Base-by-base conservation (phyloP, 2,113 vertebrate species). In the Ginglymostoma cirratum region DNA sequence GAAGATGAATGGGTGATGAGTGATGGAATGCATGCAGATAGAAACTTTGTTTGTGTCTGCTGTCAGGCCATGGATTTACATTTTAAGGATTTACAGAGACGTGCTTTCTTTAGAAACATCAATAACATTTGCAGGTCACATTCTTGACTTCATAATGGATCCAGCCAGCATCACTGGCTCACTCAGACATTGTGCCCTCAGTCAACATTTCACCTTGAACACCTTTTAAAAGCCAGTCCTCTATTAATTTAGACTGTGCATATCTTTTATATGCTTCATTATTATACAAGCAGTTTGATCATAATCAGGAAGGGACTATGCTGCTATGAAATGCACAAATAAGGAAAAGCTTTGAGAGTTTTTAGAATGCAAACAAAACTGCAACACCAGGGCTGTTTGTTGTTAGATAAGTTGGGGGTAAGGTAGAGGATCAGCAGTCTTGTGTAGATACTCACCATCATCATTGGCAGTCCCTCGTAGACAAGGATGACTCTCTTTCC, bases 81-180 rank as follows among this genome's bases (percentile, higher is more conserved):
- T 76, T 72, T 95, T 72, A 45, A 76, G 94, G 45, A 52, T 95
- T 95, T 70, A 34, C 94, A 72, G 5, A 76, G 45, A 95, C 38
- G 48, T 45, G 30, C 15, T 48, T 95, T 72, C 69, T 95, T 45
- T 14, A 52, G 38, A 42, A 95, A 76, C 38, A 70, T 70, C 93
- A 94, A 70, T 92, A 65, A 94, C 42, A 70, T 95, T 72, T 95
- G 38, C 42, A 95, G 67, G 69, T 72, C 94, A 95, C 94, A 95
- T 95, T 95, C 94, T 72, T 95, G 69, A 95, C 94, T 95, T 95
- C 42, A 95, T 95, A 95, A 95, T 72, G 69, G 94, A 95, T 95
- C 69, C 27, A 52, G 42, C 24, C 30, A 95, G 38, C 69, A 95
- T 95, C 48, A 95, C 42, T 45, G 72, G 69, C 27, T 72, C n/a